Base-by-base conservation (phyloP, 2,888 invertebrate genomes). In the Nudaria mundana region DNA sequence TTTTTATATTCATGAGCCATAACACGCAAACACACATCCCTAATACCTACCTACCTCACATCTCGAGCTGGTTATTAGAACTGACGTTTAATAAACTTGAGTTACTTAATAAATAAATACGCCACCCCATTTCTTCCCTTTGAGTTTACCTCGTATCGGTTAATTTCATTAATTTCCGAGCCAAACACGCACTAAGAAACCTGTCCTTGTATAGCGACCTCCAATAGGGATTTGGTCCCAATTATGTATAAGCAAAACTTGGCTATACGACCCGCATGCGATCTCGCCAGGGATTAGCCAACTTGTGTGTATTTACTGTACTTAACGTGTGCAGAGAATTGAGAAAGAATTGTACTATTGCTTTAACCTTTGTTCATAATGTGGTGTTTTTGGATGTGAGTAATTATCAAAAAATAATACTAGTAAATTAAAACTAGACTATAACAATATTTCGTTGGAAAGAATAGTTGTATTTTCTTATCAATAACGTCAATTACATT, bases 161-260 rank as follows among this genome's bases (percentile, higher is more conserved):
- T 85, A 85, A 87, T 86, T 84, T 81, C 76, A 86, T 87, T 86
- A 86, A 83, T 83, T 76, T 79, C 71, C 75, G 74, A 60, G 61
- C 66, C 66, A 72, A 76, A 74, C 84, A 83, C 84, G 84, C 83
- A 76, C 83, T 73, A 73, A 75, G 76, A 71, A 74, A 71, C 73
- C 74, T 72, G 80, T 76, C 81, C 77, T 76, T 74, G 67, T 73
- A 65, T 63, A 67, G 64, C 60, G 66, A 68, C 66, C 67, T 74
- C 79, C 82, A 66, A 79, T 80, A 68, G 82, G 85, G 84, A 85
- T 82, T 82, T 83, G 71, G 78, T 78, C 77, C 83, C 83, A 83
- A 86, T 86, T 83, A 84, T 78, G 77, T 82, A 82, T 78, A 80
- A 78, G 71, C 68, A 68, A 75, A 84, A 82, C 79, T 84, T 81